Evolutionary conservation across 1,140 invertebrate genomes (phyloP).

Genomic region (Andricus grossulariae): DNA sequence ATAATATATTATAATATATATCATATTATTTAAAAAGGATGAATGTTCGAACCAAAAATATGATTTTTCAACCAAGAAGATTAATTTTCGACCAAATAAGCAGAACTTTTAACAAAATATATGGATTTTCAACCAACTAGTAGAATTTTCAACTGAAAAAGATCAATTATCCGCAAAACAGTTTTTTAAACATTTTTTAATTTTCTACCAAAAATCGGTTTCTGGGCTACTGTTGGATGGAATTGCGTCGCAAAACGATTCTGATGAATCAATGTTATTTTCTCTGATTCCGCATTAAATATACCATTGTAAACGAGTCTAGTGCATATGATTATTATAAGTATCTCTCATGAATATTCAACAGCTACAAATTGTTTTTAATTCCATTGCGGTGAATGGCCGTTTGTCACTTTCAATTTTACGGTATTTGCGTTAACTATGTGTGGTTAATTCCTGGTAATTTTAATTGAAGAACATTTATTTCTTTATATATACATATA

Average conservation of each 20-base stretch:
- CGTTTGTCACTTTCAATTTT: slow-evolving; percentile 30
- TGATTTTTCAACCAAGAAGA: too few relatives aligned
- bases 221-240: slow-evolving; percentile 4
- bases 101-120: too few relatives aligned
- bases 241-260: neutral
- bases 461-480: slow-evolving; percentile 3
- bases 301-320: slow-evolving; percentile 19
- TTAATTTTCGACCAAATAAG: too few relatives aligned
- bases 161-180: too few relatives aligned
- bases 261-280: neutral
- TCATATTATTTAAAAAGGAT: too few relatives aligned
- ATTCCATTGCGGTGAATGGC: neutral
- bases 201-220: neutral
- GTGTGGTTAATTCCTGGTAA: neutral
- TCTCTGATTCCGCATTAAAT: slow-evolving; percentile 34
- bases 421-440: neutral
- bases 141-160: too few relatives aligned
- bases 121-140: too few relatives aligned
- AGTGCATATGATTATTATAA: slow-evolving; percentile 2
- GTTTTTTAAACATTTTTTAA: too few relatives aligned
- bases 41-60: too few relatives aligned
- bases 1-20: too few relatives aligned
- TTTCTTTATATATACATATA: neutral
- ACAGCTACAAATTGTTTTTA: neutral
- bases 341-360: slow-evolving; percentile 29